Percentiles rank a stretch among this genome's conserved stretches.
Conservation (phyloP, 2,113 vertebrate genomes). For the Ophthalmolycus amberensis region DNA sequence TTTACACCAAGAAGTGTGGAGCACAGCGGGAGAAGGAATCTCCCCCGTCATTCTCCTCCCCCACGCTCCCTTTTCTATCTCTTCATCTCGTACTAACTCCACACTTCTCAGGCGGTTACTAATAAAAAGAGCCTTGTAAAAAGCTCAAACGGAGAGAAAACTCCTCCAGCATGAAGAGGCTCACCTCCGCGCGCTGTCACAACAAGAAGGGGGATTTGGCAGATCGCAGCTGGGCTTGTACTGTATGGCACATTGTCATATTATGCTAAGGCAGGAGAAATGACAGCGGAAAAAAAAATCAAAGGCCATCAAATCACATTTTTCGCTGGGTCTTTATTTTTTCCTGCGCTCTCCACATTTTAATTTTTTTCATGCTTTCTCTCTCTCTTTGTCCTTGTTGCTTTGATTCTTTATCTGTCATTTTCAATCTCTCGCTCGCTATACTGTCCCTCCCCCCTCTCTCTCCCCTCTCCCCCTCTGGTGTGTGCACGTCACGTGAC, state of each 20-base stretch:
- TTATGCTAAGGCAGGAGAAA: constrained; percentile 33
- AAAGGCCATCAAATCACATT: constrained; percentile 51
- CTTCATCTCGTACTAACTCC: constrained; percentile 29
- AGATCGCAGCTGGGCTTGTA: constrained; percentile 30
- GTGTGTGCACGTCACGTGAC: constrained; percentile 28
- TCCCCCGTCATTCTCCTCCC: constrained; percentile 1
- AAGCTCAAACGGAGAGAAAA: not conserved
- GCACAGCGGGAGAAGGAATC: constrained; percentile 24
- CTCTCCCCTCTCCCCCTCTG: not conserved
- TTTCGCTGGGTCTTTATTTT: constrained; percentile 39
- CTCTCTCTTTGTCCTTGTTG: constrained; percentile 59
- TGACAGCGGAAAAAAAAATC: constrained; percentile 8
- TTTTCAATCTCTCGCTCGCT: constrained; percentile 30
- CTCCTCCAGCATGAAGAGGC: not conserved
- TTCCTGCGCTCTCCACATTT: constrained; percentile 37
- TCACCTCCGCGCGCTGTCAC: constrained; percentile 13
- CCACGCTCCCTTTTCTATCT: not conserved
- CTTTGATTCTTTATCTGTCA: constrained; percentile 61
- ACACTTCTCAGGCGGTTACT: constrained; percentile 24
- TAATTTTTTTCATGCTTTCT: constrained; percentile 16
- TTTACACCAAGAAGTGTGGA: constrained; percentile 47
- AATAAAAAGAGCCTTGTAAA: constrained; percentile 34
- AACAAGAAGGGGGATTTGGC: not conserved
- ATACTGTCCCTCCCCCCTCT: not conserved
- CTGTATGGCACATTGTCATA: constrained; percentile 42